These are phyloP conservation scores for Lepidocolaptes lacrymiger DNA, from an alignment of 2,797 vertebrate species.

Conservation along the genomic window DNA sequence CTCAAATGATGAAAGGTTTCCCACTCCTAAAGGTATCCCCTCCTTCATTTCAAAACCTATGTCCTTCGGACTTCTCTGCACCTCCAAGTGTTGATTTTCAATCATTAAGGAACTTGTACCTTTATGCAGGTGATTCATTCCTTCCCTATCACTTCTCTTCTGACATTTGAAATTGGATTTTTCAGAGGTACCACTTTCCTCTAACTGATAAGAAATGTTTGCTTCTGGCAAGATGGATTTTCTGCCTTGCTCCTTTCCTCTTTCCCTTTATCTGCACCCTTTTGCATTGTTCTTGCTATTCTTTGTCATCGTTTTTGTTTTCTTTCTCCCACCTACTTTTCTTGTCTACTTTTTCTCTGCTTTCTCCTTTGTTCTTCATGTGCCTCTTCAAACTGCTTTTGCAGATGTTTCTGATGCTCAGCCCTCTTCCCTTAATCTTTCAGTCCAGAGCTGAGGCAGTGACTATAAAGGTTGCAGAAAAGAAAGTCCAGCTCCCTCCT, in stretches of 20 bases:
- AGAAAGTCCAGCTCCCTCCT: neutral
- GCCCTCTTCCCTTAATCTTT: neutral
- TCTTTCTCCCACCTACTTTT: neutral
- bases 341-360: neutral
- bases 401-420: neutral
- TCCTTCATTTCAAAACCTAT: neutral
- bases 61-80: neutral
- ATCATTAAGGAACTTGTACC: neutral
- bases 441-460: neutral
- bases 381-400: neutral
- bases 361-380: neutral
- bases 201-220: slow-evolving; percentile 40
- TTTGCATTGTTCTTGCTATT: neutral
- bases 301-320: neutral
- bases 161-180: slow-evolving; percentile 61
- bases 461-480: neutral
- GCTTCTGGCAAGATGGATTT: slow-evolving; percentile 47
- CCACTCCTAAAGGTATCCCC: neutral
- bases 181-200: slow-evolving; percentile 25
- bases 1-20: neutral
- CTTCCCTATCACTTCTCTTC: slow-evolving; percentile 13
- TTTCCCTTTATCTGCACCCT: neutral
- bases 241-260: slow-evolving; percentile 4
- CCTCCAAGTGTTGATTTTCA: neutral
- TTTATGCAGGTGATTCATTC: slow-evolving; percentile 23